Conservation (phyloP, 2,113 vertebrate species). For the Coregonus clupeaformis region DNA sequence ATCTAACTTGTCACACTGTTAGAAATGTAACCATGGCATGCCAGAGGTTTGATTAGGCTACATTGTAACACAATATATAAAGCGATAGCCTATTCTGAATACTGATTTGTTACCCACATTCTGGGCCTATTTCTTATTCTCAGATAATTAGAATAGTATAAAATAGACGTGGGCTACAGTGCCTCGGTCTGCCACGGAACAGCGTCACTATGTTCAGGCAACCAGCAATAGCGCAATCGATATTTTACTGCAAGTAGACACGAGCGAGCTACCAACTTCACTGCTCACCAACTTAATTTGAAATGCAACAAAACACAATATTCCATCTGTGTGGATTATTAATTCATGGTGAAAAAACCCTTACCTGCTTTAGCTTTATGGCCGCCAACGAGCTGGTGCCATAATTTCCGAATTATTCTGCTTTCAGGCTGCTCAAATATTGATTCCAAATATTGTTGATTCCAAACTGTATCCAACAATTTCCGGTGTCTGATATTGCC, state of each 20-base stretch:
- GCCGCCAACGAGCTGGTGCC: neutral
- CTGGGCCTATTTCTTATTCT: too few species aligned
- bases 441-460: neutral
- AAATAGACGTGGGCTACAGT: too few species aligned
- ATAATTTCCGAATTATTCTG: constrained; percentile 1
- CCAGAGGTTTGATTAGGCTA: too few species aligned
- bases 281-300: neutral
- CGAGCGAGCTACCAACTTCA: neutral
- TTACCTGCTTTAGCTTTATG: constrained; percentile 5
- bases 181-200: too few species aligned
- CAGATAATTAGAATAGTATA: too few species aligned
- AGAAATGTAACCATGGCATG: too few species aligned
- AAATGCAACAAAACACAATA: neutral
- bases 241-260: constrained; percentile 3
- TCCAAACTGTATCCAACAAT: constrained; percentile 1
- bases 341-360: neutral
- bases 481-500: neutral
- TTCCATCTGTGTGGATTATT: neutral
- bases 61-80: too few species aligned
- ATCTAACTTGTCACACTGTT: neutral
- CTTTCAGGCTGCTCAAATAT: neutral
- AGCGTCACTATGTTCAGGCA: too few species aligned
- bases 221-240: neutral
- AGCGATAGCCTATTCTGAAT: too few species aligned
- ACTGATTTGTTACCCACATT: too few species aligned